These are phyloP conservation scores for Hypotaenidia okinawae DNA, from an alignment of 2,797 vertebrate genomes.

Conservation along the genomic window DNA sequence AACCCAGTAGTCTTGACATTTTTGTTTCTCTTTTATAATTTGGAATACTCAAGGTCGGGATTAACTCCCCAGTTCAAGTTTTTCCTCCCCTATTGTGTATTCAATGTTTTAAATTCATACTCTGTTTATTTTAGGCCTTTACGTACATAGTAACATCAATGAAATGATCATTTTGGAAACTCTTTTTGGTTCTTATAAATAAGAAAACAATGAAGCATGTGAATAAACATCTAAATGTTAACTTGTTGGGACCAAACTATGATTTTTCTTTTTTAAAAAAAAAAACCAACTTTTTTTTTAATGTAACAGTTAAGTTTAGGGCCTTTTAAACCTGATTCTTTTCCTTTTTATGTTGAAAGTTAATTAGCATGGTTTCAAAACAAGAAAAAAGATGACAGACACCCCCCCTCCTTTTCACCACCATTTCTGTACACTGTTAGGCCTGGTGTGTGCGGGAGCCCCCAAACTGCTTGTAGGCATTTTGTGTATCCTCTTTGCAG, in stretches of 20 bases:
- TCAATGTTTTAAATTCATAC: slow-evolving; percentile 66
- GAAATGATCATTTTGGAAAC: slow-evolving; percentile 74
- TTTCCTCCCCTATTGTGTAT: slow-evolving; percentile 61
- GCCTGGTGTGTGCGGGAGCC: slow-evolving; percentile 70
- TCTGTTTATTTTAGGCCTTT: slow-evolving; percentile 65
- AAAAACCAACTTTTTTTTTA: neutral
- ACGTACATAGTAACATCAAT: slow-evolving; percentile 70
- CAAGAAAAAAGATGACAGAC: neutral
- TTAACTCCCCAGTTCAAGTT: slow-evolving; percentile 56
- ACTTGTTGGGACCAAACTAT: slow-evolving; percentile 81
- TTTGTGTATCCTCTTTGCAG: slow-evolving; percentile 63
- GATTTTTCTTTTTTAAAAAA: slow-evolving; percentile 21
- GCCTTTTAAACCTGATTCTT: slow-evolving; percentile 62
- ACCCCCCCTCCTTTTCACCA: neutral
- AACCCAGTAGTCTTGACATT: slow-evolving; percentile 64
- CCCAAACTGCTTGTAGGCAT: slow-evolving; percentile 63
- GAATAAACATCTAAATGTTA: slow-evolving; percentile 81
- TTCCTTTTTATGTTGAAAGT: slow-evolving; percentile 66
- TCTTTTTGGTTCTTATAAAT: slow-evolving; percentile 74
- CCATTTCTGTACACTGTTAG: slow-evolving; percentile 45
- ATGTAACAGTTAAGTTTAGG: slow-evolving; percentile 76
- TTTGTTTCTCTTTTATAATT: slow-evolving; percentile 71
- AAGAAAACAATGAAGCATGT: slow-evolving; percentile 74
- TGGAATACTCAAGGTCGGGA: slow-evolving; percentile 44
- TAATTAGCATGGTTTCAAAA: slow-evolving; percentile 55